Evolutionary conservation across 2,888 invertebrate genomes (phyloP).

Genomic region (Yponomeuta sedellus): DNA sequence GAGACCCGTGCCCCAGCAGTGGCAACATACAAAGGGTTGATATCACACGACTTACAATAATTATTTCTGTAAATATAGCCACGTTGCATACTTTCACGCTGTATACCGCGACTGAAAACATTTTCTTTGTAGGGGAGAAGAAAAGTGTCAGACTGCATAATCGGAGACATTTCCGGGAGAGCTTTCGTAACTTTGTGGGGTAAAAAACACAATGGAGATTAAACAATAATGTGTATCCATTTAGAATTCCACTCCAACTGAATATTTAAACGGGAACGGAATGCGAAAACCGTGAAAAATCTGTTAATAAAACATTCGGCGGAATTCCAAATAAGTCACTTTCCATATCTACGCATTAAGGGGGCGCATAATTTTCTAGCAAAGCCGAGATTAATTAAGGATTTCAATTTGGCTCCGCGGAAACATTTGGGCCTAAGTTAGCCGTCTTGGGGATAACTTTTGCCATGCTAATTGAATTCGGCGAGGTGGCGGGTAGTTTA

Average conservation of each 20-base stretch:
- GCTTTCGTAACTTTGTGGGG: too few species aligned
- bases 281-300: background rate
- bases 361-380: background rate
- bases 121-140: background rate
- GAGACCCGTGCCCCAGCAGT: too few species aligned
- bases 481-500: conserved; percentile 6
- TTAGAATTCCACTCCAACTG: background rate
- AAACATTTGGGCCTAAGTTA: background rate
- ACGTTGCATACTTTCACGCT: background rate
- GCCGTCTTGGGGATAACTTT: conserved; percentile 5
- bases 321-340: conserved; percentile 1
- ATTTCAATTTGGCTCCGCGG: background rate
- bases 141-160: background rate
- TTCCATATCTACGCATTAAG: conserved; percentile 1
- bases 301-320: background rate
- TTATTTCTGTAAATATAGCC: too few species aligned
- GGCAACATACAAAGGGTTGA: too few species aligned
- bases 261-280: background rate
- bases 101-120: background rate
- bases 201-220: background rate
- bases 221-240: background rate
- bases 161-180: background rate
- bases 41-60: too few species aligned
- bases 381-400: conserved; percentile 10
- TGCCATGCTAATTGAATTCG: conserved; percentile 7